Percentiles rank a stretch among this genome's conserved stretches.
Conservation (phyloP, 2,888 invertebrate genomes). For the Tetragnatha montana region DNA sequence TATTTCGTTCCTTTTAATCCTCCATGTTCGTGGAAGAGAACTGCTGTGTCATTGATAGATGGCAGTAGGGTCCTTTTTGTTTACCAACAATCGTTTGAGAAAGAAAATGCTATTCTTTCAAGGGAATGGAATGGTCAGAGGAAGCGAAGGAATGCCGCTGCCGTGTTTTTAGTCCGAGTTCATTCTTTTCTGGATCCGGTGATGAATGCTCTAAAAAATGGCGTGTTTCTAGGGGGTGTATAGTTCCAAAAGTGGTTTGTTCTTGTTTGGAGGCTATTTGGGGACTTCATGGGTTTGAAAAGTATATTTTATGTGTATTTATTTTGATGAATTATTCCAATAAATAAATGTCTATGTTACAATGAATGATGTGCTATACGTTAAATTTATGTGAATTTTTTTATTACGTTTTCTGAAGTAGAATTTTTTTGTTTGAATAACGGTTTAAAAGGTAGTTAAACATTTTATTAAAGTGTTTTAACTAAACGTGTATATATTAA, state of each 20-base stretch:
- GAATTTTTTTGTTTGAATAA: too few species aligned
- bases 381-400: too few species aligned
- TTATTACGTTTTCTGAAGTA: too few species aligned
- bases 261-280: too few species aligned
- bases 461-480: too few species aligned
- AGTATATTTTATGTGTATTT: too few species aligned
- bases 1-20: background rate
- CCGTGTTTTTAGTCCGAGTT: background rate
- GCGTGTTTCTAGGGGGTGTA: background rate
- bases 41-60: constrained; percentile 26
- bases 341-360: too few species aligned
- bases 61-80: background rate
- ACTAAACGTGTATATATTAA: too few species aligned
- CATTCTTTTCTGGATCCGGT: background rate
- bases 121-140: background rate
- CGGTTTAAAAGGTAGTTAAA: too few species aligned
- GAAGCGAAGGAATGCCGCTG: background rate
- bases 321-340: too few species aligned
- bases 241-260: background rate
- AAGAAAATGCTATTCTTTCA: constrained; percentile 24
- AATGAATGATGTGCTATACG: too few species aligned
- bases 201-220: background rate
- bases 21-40: background rate
- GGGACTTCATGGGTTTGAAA: too few species aligned
- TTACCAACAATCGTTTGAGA: constrained; percentile 39